Evolutionary conservation across 2,113 vertebrate species (phyloP).

Genomic region (Prinia subflava): DNA sequence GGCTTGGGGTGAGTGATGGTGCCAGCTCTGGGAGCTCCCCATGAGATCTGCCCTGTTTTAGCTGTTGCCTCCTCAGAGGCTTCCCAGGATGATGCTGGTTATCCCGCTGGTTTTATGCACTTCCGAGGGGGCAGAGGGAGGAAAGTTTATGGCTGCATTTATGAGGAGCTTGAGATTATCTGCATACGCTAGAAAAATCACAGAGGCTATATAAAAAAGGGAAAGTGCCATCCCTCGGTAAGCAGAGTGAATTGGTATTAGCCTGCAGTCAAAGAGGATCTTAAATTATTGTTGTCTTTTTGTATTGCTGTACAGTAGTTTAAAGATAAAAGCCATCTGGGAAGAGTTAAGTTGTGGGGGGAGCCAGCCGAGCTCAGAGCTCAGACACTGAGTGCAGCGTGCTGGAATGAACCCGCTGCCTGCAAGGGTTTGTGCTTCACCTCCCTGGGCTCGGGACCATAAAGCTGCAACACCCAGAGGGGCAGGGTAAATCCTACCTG

Average conservation of each 20-base stretch:
- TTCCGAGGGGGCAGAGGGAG: not conserved
- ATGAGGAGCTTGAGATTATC: slow-evolving; percentile 48
- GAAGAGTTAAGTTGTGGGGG: slow-evolving; percentile 26
- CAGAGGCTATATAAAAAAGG: not conserved
- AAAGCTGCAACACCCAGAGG: not conserved
- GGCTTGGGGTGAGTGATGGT: not conserved
- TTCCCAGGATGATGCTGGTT: not conserved
- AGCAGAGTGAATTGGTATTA: not conserved
- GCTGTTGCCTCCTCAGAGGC: not conserved
- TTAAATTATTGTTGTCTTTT: slow-evolving; percentile 49
- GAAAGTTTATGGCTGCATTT: slow-evolving; percentile 31
- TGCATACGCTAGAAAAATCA: slow-evolving; percentile 37
- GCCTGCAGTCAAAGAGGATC: slow-evolving; percentile 47
- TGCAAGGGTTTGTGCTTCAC: not conserved
- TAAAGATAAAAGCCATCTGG: slow-evolving; percentile 56
- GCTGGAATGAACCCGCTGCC: not conserved
- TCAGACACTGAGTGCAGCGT: not conserved
- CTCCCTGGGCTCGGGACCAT: not conserved
- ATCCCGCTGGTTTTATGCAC: slow-evolving; percentile 9
- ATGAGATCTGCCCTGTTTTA: rapidly evolving
- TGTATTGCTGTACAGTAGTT: slow-evolving; percentile 22
- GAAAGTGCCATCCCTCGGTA: slow-evolving; percentile 10
- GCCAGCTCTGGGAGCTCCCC: not conserved
- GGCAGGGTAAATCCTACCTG: not conserved
- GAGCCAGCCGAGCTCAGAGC: not conserved